Evolutionary conservation across 2,113 vertebrate genomes (phyloP), one percentile per base, ranked within the genome.

Genomic region (Canis aureus): DNA sequence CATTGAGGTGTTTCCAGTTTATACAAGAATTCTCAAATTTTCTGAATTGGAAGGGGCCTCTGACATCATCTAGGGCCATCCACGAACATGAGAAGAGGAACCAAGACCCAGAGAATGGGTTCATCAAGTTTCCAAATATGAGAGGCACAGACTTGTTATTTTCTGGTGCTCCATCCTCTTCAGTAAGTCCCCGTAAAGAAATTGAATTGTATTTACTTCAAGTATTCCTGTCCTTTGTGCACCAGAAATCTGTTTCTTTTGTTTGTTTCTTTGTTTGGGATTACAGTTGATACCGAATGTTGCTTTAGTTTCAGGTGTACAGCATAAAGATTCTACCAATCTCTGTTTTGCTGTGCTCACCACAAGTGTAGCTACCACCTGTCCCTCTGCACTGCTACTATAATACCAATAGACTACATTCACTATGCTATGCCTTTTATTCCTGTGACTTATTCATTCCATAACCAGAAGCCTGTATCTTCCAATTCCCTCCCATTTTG

Each of bases 31-130:
- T 2, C 6, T 49, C 11, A 4, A 51, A 15, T 1, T 53, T 38
- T 19, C 38, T 17, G 19, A 57, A 51, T 38, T 60, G 23, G 3
- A 67, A 76, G 2, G 29, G 12, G 32, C 8, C 11, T 88, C 11
- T 78, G 62, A 74, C 0, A 43, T 32, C 19, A 35, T 29, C 16
- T 11, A 53, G 51, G 16, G 19, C 60, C 38, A 59, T n/a, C 17
- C 5, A 19, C 11, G 12, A 74, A 4, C 0, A 29, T 2, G 11
- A 7, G 3, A n/a, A 11, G 53, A 60, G 16, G 29, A 89, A 27
- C 8, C 27, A 5, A 73, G 71, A 1, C 2, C 0, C 2, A 27
- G 27, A 73, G 6, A 8, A 32, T 29, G 11, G 23, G 11, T 11
- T 20, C 32, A 43, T 1, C 13, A 94, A 17, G 1, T 76, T 83